Base-by-base conservation (phyloP, 2,113 vertebrate genomes). In the Planiliza haematocheilus region DNA sequence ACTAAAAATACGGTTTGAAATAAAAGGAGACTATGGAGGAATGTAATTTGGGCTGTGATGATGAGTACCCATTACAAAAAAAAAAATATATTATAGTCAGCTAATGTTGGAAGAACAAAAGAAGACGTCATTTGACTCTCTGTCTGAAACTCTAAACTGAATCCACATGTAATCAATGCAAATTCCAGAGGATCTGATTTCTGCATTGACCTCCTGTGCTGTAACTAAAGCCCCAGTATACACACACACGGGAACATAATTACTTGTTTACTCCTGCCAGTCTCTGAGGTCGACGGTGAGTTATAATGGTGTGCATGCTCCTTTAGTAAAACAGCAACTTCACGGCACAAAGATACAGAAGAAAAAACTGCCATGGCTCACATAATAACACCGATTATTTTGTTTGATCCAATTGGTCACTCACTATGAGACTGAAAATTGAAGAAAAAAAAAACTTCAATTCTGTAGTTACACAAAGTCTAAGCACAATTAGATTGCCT, bases 201-300 rank as follows among this genome's bases (percentile, higher is more conserved):
- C 62, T 57, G n/a, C 17, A 75, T 70, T 70, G 83, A 75, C 77
- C 64, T 18, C 36, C n/a, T 61, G 66, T 49, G 55, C 63, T 66
- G 70, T 7, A 58, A 11, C 64, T 45, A 73, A 78, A 77, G 53
- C 57, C 49, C 18, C 60, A 21, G 52, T 66, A 51, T 52, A 57
- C 60, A 59, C 16, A 36, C 55, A 61, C 74, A 85, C 77, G 64
- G 58, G 55, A 81, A 81, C 58, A 71, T 66, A 10, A 65, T 82
- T 77, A 70, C 78, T 85, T 85, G 84, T 86, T 84, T 89, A 83
- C 81, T 84, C 41, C 57, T 34, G 55, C 21, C 55, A 38, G 60
- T 76, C 73, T 76, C 75, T 60, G 34, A 56, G 85, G 81, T 74
- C n/a, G n/a, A n/a, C 62, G 50, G 17, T 20, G 65, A 69, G 66